phyloP scores from a whole-genome alignment of 1,140 invertebrate species.

The Gyrodactylus bullatarudis region DNA sequence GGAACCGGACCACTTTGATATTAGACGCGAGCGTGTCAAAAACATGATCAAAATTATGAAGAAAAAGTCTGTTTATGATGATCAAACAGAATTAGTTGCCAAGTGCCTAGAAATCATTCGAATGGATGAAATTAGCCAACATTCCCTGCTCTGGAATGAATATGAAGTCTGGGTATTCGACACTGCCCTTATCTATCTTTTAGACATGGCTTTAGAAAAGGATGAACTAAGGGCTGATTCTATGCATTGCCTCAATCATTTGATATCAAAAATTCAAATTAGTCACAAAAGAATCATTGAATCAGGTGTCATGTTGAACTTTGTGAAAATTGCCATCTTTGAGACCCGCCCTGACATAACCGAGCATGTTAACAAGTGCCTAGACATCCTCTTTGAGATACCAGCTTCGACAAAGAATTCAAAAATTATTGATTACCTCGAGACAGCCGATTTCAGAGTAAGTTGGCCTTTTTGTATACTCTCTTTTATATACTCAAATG shows the following conservation, averaged over 20 bases:
- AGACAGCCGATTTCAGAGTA: not conserved
- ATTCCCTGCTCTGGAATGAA: not conserved
- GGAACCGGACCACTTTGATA: not conserved
- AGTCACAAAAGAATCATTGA: not conserved
- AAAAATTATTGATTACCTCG: not conserved
- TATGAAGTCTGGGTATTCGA: not conserved
- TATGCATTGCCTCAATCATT: not conserved
- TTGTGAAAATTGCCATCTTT: not conserved
- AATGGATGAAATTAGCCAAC: not conserved
- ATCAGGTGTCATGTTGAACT: not conserved
- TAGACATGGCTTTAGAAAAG: not conserved
- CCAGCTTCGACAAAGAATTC: not conserved
- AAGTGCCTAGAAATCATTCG: not conserved
- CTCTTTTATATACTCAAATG: too few relatives aligned
- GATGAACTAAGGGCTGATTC: not conserved
- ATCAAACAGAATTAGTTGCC: not conserved
- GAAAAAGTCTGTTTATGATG: not conserved
- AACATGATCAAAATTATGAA: not conserved
- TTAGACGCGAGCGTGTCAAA: not conserved
- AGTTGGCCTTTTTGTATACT: too few relatives aligned
- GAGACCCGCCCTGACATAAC: not conserved
- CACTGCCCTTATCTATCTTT: not conserved
- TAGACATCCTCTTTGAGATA: not conserved
- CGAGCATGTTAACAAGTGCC: not conserved
- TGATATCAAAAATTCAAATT: not conserved